These are phyloP conservation scores for Luperina testacea DNA, from an alignment of 2,888 invertebrate species.

Conservation along the genomic window DNA sequence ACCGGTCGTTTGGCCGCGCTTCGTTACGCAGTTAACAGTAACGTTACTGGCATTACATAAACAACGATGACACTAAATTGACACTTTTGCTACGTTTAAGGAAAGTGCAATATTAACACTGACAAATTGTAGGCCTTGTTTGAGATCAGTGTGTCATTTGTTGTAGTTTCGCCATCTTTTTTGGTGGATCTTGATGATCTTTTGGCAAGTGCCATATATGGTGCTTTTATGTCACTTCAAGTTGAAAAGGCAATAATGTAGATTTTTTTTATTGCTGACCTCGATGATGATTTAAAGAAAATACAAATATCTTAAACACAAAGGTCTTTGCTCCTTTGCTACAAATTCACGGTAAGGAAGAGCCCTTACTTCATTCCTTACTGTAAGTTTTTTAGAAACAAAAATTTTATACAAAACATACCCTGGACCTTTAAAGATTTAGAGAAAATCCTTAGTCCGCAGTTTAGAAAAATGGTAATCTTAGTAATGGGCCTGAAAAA, in stretches of 20 bases:
- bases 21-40: constrained; percentile 55
- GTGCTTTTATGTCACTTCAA: background rate
- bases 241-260: background rate
- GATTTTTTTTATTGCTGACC: background rate
- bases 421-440: background rate
- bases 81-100: constrained; percentile 59
- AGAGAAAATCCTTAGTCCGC: background rate
- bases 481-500: background rate
- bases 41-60: constrained; percentile 58
- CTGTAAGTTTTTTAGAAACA: no score
- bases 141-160: constrained; percentile 59
- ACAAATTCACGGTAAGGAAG: no score
- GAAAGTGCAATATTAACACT: constrained; percentile 40
- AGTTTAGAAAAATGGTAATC: background rate
- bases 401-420: no score
- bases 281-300: no score
- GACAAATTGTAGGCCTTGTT: constrained; percentile 55
- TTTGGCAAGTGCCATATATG: constrained; percentile 19
- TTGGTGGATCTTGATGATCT: constrained; percentile 13
- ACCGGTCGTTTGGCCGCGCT: constrained; percentile 28
- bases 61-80: constrained; percentile 60
- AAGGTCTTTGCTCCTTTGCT: no score
- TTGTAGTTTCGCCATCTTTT: constrained; percentile 25
- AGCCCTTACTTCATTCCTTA: no score
- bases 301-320: no score